phyloP scores from a whole-genome alignment of 2,797 vertebrate genomes.

The Simalia tracyae region DNA sequence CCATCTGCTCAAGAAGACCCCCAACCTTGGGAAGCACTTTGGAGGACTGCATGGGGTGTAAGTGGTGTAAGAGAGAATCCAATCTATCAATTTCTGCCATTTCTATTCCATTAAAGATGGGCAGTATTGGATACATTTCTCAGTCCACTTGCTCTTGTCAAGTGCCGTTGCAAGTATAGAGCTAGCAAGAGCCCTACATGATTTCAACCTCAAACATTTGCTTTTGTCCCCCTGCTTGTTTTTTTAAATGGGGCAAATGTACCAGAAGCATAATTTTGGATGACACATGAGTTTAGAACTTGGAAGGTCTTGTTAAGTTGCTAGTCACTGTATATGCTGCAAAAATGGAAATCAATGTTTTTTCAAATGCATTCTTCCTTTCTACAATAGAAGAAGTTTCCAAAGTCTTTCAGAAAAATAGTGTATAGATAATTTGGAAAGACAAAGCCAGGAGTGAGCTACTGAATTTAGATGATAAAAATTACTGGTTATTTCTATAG shows the following conservation, averaged over 20 bases:
- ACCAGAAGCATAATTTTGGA: not conserved
- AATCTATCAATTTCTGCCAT: not conserved
- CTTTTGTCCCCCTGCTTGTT: not conserved
- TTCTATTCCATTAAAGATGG: not conserved
- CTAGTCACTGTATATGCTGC: not conserved
- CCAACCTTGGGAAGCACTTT: not conserved
- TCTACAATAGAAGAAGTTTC: not conserved
- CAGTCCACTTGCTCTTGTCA: not conserved
- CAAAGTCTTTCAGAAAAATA: not conserved
- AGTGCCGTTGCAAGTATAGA: not conserved
- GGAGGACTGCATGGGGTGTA: not conserved
- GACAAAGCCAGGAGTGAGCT: not conserved
- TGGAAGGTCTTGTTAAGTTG: not conserved
- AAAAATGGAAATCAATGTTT: not conserved
- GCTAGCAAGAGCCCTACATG: constrained; percentile 5
- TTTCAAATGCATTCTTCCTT: not conserved
- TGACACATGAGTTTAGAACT: not conserved
- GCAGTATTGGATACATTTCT: not conserved
- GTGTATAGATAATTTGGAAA: not conserved
- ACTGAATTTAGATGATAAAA: not conserved
- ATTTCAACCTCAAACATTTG: constrained; percentile 6
- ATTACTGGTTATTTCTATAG: not conserved
- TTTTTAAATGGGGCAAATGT: not conserved
- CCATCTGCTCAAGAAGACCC: not conserved
- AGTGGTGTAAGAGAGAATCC: not conserved